Evolutionary conservation across 2,113 vertebrate species (phyloP), one percentile per base, ranked within the genome.

Genomic region (Hypomesus transpacificus): DNA sequence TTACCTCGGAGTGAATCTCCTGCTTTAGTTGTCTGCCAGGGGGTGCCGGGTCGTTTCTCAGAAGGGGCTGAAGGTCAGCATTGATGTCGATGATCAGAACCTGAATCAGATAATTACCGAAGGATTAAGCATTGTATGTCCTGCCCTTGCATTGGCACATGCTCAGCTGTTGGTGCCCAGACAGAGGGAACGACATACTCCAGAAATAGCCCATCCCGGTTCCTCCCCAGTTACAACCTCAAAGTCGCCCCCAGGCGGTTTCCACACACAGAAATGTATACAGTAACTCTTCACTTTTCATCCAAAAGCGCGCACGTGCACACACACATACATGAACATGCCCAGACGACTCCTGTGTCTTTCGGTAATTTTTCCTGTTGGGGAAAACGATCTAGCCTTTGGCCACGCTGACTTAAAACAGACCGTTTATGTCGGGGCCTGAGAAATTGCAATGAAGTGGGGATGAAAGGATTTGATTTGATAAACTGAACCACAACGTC

Each of bases 151-250:
- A 17, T 79, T 74, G 80, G 73, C 79, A 83, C 86, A 87, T 90
- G 86, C 86, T 88, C 87, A 87, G 87, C 88, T 90, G 88, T 90
- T 18, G 64, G 62, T 21, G 67, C 72, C 79, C 14, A 39, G 63
- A 68, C 76, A 68, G 2, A 66, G 69, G 77, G 71, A 63, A 3
- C 71, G 79, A 77, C 74, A 79, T 5, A 50, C 26, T 82, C 83
- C 84, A 80, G 65, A 86, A 87, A 87, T 86, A 82, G 70, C 65
- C 79, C 58, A 8, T n/a, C 73, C 68, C 71, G 52, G 73, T 79
- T 87, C 84, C 82, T 88, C 83, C 85, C 87, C 75, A 70, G 85
- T 84, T 70, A 89, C 86, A 83, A 80, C 83, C 85, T 81, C 82
- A 71, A 4, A 65, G 81, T 61, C 73, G 17, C 77, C 68, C 84